Evolutionary conservation across 2,888 invertebrate genomes (phyloP), one percentile per base, ranked within the genome.

Genomic region (Chloroclystis v-ata): DNA sequence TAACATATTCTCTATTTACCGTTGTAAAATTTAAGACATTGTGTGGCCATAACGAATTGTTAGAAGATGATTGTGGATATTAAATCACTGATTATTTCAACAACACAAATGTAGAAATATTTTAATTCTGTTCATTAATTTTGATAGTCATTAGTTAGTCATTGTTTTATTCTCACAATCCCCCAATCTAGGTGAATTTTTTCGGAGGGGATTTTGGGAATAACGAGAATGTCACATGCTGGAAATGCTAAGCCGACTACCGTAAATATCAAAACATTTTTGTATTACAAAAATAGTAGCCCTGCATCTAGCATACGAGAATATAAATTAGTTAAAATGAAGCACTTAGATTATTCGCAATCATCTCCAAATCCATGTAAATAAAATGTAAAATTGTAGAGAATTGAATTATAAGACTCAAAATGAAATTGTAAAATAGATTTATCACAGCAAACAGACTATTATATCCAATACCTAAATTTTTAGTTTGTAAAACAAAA

Each of bases 401-500:
- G 67, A 76, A 56, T 56, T 56, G 48, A 54, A 54, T 47, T 48
- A 45, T 75, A 75, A 72, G 69, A 75, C 65, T 75, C 76, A 72
- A 63, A 67, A 67, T 75, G 68, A 67, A 20, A 72, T 56, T 83
- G 75, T 82, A 80, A 77, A 82, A 73, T 83, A 84, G 80, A 20
- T 20, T 65, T 69, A 77, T 78, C 79, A 78, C 71, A 67, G 69
- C 80, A 78, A 78, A 2, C 75, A 80, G 75, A 78, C 80, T 78
- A 67, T 78, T 73, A 79, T 84, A 83, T 82, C 81, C 84, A 69
- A 78, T 85, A 83, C 80, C 82, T 83, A 83, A 83, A 78, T 82
- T 85, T 84, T 85, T 84, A 86, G 83, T 86, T 87, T 80, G 67
- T 80, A 82, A 84, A 84, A 82, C 78, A 73, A 77, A 80, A 80